Evolutionary conservation across 2,888 invertebrate genomes (phyloP).

Genomic region (Cephus runcator): DNA sequence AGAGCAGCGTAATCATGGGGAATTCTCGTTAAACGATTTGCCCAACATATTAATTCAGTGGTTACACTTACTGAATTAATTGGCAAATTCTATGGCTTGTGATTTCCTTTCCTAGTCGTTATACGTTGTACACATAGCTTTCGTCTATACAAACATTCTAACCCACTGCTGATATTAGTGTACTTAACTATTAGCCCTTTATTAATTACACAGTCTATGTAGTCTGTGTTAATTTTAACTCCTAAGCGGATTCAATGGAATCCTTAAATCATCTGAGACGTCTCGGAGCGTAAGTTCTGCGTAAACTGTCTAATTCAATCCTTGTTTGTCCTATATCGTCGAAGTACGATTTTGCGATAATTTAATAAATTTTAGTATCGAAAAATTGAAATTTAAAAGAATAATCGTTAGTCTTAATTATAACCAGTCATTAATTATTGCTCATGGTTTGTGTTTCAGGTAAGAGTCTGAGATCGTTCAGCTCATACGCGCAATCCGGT

Average conservation of each 20-base stretch:
- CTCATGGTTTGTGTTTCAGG: not conserved
- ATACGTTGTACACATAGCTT: not conserved
- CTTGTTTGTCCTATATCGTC: not conserved
- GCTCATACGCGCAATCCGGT: not conserved
- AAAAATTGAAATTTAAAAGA: too few species aligned
- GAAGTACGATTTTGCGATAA: too few species aligned
- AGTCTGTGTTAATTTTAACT: not conserved
- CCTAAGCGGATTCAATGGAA: not conserved
- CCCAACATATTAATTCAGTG: constrained; percentile 45
- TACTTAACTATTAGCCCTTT: not conserved
- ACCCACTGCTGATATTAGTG: not conserved
- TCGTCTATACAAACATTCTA: not conserved
- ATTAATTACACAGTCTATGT: not conserved
- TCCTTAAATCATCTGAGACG: not conserved
- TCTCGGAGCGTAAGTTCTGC: too few species aligned
- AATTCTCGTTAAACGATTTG: constrained; percentile 44
- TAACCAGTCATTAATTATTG: not conserved
- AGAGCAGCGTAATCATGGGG: not conserved
- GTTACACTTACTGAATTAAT: not conserved
- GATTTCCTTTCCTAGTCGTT: constrained; percentile 5
- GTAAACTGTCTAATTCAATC: not conserved
- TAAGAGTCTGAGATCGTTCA: not conserved
- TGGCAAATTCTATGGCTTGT: constrained; percentile 9
- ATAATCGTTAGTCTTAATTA: not conserved
- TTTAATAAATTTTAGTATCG: too few species aligned